Conservation (phyloP, 1,140 invertebrate genomes). For the Mizuhopecten yessoensis region DNA sequence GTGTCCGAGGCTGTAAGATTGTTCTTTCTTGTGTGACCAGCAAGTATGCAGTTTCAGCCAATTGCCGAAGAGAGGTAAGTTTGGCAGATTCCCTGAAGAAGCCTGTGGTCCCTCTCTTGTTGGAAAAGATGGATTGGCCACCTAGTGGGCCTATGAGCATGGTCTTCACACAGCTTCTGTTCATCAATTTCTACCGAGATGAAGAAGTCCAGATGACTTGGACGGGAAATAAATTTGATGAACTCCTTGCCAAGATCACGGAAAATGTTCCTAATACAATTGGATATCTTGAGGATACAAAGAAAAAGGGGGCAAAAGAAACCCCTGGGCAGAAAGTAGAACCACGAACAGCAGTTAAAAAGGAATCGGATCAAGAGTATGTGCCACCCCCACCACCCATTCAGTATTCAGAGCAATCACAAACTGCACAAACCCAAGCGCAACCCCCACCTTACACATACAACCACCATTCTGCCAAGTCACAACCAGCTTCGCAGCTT, state of each 20-base stretch:
- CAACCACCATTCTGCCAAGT: neutral
- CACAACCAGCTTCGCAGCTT: neutral
- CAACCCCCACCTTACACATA: neutral
- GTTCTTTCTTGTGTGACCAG: slow-evolving; percentile 78
- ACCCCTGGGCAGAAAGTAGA: neutral
- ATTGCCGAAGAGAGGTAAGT: slow-evolving; percentile 79
- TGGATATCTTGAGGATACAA: neutral
- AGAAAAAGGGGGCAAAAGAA: neutral
- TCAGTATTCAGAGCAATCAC: neutral
- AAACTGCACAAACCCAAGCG: neutral
- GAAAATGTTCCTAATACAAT: slow-evolving; percentile 53
- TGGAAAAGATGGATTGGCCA: slow-evolving; percentile 78
- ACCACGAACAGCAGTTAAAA: neutral
- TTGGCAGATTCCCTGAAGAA: slow-evolving; percentile 78
- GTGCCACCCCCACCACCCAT: neutral
- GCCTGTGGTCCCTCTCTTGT: slow-evolving; percentile 78
- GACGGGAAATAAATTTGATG: slow-evolving; percentile 69
- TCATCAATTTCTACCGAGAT: slow-evolving; percentile 72
- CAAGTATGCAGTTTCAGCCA: slow-evolving; percentile 80
- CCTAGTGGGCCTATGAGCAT: slow-evolving; percentile 80
- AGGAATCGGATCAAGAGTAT: neutral
- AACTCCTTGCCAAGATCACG: slow-evolving; percentile 65
- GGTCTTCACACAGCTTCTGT: slow-evolving; percentile 77
- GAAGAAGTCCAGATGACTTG: slow-evolving; percentile 68
- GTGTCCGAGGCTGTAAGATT: slow-evolving; percentile 75